Evolutionary conservation across 2,888 invertebrate species (phyloP).

Genomic region (Drosophila kuntzei): DNA sequence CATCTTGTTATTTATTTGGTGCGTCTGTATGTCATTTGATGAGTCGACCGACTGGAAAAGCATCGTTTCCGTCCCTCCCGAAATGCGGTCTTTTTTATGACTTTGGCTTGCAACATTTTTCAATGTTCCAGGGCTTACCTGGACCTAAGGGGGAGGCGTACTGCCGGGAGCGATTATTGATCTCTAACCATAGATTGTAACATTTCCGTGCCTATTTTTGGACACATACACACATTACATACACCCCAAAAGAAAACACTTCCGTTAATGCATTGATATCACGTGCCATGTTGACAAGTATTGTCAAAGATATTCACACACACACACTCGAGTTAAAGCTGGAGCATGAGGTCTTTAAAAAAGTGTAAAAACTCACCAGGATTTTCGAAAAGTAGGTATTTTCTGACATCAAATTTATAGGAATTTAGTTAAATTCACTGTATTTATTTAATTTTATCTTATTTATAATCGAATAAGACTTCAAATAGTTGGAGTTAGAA

Average conservation of each 20-base stretch:
- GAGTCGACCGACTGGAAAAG: constrained; percentile 24
- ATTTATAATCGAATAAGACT: too few relatives aligned
- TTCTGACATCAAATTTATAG: neutral
- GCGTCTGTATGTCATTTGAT: constrained; percentile 77
- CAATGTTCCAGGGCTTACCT: constrained; percentile 58
- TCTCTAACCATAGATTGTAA: constrained; percentile 70
- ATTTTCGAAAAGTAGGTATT: neutral
- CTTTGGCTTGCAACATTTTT: constrained; percentile 60
- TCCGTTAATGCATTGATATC: constrained; percentile 74
- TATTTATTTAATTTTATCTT: constrained; percentile 12
- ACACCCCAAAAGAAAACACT: constrained; percentile 48
- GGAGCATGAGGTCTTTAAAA: constrained; percentile 16
- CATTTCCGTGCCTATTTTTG: constrained; percentile 68
- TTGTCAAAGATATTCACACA: constrained; percentile 21
- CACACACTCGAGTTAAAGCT: constrained; percentile 4
- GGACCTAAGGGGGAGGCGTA: constrained; percentile 14
- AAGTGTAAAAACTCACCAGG: constrained; percentile 9
- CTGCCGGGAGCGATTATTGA: constrained; percentile 69
- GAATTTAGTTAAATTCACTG: neutral
- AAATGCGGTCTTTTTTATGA: constrained; percentile 51
- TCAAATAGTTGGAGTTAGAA: too few relatives aligned
- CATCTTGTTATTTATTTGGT: constrained; percentile 74
- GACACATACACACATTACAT: neutral
- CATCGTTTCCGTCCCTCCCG: neutral
- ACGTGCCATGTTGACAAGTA: constrained; percentile 52